phyloP scores from a whole-genome alignment of 2,888 invertebrate genomes.

The Poecilobothrus nobilitatus region DNA sequence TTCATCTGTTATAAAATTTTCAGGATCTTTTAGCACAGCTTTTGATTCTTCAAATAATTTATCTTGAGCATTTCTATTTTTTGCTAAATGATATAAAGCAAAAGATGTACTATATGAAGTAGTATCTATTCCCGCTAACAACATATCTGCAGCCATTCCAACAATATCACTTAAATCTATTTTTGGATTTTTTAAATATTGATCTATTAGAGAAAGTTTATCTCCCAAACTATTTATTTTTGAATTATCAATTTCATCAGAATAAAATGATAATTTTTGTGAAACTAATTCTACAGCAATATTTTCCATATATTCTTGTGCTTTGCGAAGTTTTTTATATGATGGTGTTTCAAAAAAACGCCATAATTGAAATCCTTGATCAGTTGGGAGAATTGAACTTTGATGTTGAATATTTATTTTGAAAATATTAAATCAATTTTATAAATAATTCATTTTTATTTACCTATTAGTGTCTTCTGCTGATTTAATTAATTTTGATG shows the following conservation, averaged over 20 bases:
- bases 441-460: conserved; percentile 57
- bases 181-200: conserved; percentile 59
- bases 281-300: conserved; percentile 58
- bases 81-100: conserved; percentile 68
- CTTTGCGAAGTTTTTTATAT: conserved; percentile 57
- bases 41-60: conserved; percentile 56
- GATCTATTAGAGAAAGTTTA: conserved; percentile 51
- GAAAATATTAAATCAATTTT: conserved; percentile 48
- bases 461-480: conserved; percentile 64
- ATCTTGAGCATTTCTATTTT: conserved; percentile 58
- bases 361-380: conserved; percentile 51
- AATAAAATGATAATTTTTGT: conserved; percentile 48
- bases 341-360: conserved; percentile 60
- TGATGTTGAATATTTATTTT: conserved; percentile 8
- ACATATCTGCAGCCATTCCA: conserved; percentile 73
- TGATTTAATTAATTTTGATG: conserved; percentile 60
- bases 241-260: conserved; percentile 28
- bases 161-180: conserved; percentile 70
- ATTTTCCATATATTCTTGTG: conserved; percentile 67
- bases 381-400: conserved; percentile 38
- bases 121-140: conserved; percentile 81
- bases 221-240: conserved; percentile 20
- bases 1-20: conserved; percentile 50
- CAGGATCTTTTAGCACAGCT: conserved; percentile 47
- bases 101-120: conserved; percentile 71